Conservation (phyloP, 2,888 invertebrate species). For the Conistra vaccinii region DNA sequence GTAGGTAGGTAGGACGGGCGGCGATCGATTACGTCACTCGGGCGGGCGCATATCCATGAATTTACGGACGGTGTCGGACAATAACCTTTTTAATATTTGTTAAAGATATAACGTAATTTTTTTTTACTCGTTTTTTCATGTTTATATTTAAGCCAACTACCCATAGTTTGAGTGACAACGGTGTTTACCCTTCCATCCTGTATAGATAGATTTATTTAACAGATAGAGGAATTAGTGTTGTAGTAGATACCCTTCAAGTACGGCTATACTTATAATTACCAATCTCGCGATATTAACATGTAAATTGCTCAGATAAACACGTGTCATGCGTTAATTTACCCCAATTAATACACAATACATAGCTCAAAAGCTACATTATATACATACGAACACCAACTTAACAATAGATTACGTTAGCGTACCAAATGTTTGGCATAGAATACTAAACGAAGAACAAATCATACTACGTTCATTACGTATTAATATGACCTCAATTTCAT, state of each 20-base stretch:
- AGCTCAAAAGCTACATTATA: constrained; percentile 19
- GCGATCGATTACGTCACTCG: too few relatives aligned
- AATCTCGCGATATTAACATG: constrained; percentile 8
- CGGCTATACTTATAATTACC: background rate
- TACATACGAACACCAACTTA: constrained; percentile 1
- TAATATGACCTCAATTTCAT: constrained; percentile 5
- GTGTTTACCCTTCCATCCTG: too few relatives aligned
- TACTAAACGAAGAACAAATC: constrained; percentile 18
- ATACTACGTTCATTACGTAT: constrained; percentile 2
- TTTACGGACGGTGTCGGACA: too few relatives aligned
- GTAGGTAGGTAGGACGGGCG: too few relatives aligned
- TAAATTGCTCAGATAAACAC: constrained; percentile 25
- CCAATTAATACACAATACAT: constrained; percentile 42
- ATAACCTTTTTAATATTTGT: too few relatives aligned
- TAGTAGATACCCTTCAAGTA: background rate
- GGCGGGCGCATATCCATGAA: too few relatives aligned
- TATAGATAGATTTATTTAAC: too few relatives aligned
- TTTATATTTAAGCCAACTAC: too few relatives aligned
- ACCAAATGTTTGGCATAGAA: constrained; percentile 12
- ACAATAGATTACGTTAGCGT: constrained; percentile 15
- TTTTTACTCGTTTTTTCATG: too few relatives aligned
- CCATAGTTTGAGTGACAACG: too few relatives aligned
- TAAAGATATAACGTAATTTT: too few relatives aligned
- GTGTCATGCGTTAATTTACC: constrained; percentile 20
- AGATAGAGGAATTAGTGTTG: background rate